These are phyloP conservation scores for Polydrusus cervinus DNA, from an alignment of 2,888 invertebrate genomes.

Conservation along the genomic window DNA sequence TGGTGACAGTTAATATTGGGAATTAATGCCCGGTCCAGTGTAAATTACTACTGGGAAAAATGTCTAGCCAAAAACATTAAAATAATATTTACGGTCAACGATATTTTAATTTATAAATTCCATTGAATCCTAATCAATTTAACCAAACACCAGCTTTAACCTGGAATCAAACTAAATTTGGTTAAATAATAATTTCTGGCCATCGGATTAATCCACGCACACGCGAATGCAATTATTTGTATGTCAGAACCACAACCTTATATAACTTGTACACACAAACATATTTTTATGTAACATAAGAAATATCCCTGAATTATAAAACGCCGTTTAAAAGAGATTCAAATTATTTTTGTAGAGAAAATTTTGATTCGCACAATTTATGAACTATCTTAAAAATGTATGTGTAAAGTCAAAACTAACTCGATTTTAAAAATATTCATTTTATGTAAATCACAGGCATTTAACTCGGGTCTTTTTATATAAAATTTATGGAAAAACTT, in stretches of 20 bases:
- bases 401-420: slow-evolving; percentile 46
- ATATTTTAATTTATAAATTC: too few relatives aligned
- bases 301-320: slow-evolving; percentile 1
- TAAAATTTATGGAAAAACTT: slow-evolving; percentile 54
- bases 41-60: neutral
- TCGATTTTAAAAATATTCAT: slow-evolving; percentile 48
- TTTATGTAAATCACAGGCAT: slow-evolving; percentile 52
- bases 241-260: too few relatives aligned
- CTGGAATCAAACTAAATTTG: too few relatives aligned
- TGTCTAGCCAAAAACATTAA: neutral
- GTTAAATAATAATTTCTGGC: too few relatives aligned
- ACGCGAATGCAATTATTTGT: too few relatives aligned
- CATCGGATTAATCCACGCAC: too few relatives aligned
- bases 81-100: too few relatives aligned
- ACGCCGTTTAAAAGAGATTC: neutral
- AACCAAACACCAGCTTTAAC: too few relatives aligned
- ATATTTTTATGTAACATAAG: too few relatives aligned
- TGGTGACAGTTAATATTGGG: slow-evolving; percentile 62
- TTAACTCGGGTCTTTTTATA: slow-evolving; percentile 46
- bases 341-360: slow-evolving; percentile 8
- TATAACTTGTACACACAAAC: too few relatives aligned
- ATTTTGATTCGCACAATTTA: slow-evolving; percentile 21
- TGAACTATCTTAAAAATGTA: slow-evolving; percentile 33
- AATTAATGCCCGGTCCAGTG: slow-evolving; percentile 37
- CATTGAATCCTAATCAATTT: too few relatives aligned